Base-by-base conservation (phyloP, 2,113 vertebrate genomes). In the Pandion haliaetus region DNA sequence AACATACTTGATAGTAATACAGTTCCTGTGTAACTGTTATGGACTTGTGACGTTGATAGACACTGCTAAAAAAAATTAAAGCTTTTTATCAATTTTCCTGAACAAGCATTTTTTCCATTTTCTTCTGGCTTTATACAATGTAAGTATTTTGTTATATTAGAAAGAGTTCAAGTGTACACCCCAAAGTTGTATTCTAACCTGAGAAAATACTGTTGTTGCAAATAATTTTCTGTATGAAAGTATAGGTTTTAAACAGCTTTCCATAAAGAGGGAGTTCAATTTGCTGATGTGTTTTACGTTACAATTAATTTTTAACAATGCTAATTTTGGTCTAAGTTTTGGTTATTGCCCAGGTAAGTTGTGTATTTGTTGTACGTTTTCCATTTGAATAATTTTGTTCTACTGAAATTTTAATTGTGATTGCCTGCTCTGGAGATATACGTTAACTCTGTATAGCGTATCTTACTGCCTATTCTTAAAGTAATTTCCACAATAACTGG, bases 1-100 rank as follows among this genome's bases (percentile, higher is more conserved):
- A 97, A 74, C 54, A 59, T 91, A 87, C 69, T 94, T 96, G 82
- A 62, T 95, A 91, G 88, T 93, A 96, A 71, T 29, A 40, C 65
- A 93, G 96, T 90, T 97, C 82, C 88, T 82, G 54, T 90, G 90
- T 91, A 97, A 80, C 91, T 40, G 36, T 65, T 97, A 86, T 86
- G 93, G 94, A 96, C 86, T 96, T 97, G 57, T 57, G 80, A 95
- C 94, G 80, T 70, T 96, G 77, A 93, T 62, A 96, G 73, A 79
- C 29, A 42, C 47, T 74, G 82, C 31, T 70, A 96, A 97, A 97
- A 73, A n/a, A 79, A 86, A 89, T 88, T 8, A 45, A 84, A 65
- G 11, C 47, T 95, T 92, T 92, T 85, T 14, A 72, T 93, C 42
- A 76, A 20, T 97, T 97, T 96, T 95, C 17, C 65, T 88, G 47